phyloP scores from a whole-genome alignment of 2,113 vertebrate species.

The Pao palembangensis region DNA sequence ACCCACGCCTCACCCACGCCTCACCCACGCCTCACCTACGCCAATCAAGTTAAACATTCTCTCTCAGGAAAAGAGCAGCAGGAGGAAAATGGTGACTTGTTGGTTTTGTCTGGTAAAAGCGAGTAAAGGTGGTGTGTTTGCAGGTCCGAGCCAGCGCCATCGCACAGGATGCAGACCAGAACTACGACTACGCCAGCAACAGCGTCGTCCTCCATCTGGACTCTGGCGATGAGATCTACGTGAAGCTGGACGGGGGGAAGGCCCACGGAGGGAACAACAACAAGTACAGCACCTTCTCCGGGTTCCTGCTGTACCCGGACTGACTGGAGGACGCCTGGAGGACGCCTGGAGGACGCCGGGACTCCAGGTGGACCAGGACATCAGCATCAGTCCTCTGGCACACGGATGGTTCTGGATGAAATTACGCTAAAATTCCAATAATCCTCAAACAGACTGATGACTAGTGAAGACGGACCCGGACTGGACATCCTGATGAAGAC shows the following conservation, averaged over 20 bases:
- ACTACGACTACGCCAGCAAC: constrained; percentile 93
- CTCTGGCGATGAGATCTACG: constrained; percentile 89
- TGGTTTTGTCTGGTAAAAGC: too few species aligned
- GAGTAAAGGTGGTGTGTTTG: background rate
- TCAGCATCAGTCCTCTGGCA: too few species aligned
- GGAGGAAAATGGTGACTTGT: too few species aligned
- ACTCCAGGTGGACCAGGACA: background rate
- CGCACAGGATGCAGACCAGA: constrained; percentile 90
- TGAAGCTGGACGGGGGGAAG: constrained; percentile 92
- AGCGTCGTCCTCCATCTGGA: constrained; percentile 91
- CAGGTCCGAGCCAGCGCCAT: constrained; percentile 93
- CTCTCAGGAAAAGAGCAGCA: too few species aligned
- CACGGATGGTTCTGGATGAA: too few species aligned
- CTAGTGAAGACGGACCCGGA: too few species aligned
- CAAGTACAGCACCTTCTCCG: constrained; percentile 96
- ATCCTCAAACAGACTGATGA: too few species aligned
- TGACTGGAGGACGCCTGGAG: constrained; percentile 46
- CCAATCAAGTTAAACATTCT: too few species aligned
- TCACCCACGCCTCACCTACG: too few species aligned
- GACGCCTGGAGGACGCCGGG: background rate
- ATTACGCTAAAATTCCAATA: too few species aligned
- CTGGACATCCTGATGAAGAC: too few species aligned
- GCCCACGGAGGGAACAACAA: constrained; percentile 93
- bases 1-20: too few species aligned
- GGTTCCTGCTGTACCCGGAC: constrained; percentile 91